These are phyloP conservation scores for Aulostomus chinensis DNA, from an alignment of 2,797 vertebrate species.

Conservation along the genomic window DNA sequence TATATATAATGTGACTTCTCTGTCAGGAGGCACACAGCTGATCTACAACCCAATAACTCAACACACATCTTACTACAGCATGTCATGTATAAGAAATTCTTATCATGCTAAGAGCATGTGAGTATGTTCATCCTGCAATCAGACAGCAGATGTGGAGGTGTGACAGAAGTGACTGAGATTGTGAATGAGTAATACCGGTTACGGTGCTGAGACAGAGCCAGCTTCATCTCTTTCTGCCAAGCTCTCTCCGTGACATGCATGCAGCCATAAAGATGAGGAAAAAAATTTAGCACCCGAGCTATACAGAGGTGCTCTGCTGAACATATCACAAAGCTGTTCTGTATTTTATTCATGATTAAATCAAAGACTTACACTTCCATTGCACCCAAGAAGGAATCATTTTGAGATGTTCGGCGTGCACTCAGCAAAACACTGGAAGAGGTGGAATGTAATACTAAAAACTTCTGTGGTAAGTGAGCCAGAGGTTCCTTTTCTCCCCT, in stretches of 20 bases:
- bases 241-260: slow-evolving; percentile 10
- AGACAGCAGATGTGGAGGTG: slow-evolving; percentile 5
- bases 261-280: not conserved
- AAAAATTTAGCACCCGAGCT: not conserved
- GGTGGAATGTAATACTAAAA: slow-evolving; percentile 49
- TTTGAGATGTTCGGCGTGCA: slow-evolving; percentile 33
- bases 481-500: slow-evolving; percentile 33
- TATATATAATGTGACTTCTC: too few species aligned
- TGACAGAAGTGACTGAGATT: slow-evolving; percentile 21
- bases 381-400: slow-evolving; percentile 25
- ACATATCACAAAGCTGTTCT: slow-evolving; percentile 40
- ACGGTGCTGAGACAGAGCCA: slow-evolving; percentile 18
- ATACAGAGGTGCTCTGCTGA: slow-evolving; percentile 15
- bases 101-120: not conserved
- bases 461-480: slow-evolving; percentile 46
- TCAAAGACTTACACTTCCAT: slow-evolving; percentile 40
- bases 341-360: slow-evolving; percentile 44
- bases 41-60: too few species aligned
- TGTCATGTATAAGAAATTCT: slow-evolving; percentile 10
- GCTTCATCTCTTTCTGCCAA: slow-evolving; percentile 14
- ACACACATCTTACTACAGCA: too few species aligned
- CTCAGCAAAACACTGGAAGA: slow-evolving; percentile 37
- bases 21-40: too few species aligned
- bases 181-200: slow-evolving; percentile 22
- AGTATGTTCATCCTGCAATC: slow-evolving; percentile 3